Evolutionary conservation across 2,113 vertebrate species (phyloP), one percentile per base, ranked within the genome.

Genomic region (Neolamprologus brichardi): DNA sequence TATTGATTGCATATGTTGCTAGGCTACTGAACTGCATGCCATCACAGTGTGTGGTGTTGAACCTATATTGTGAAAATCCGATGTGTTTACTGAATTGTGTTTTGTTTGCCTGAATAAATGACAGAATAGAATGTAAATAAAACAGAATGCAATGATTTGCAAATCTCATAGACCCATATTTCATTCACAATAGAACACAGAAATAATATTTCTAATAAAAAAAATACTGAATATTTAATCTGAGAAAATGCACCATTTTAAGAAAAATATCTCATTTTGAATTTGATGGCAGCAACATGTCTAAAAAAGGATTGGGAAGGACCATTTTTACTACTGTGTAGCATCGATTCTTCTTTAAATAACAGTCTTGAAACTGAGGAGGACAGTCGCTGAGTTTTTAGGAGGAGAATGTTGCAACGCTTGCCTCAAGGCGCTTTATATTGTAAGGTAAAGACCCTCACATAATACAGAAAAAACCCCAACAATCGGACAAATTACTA

Each of bases 401-500:
- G 67, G 23, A 72, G 39, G 23, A 44, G 39, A 75, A 75, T 75
- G 14, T 25, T 72, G 37, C 67, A 25, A 10, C 1, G 0, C 12
- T 44, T 67, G 1, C 32, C 6, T 37, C 18, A 37, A 64, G 3
- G 18, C 6, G 2, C 60, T 64, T 64, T 37, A 64, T 64, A 37
- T 5, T 37, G 1, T 64, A 64, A 67, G 62, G 18, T 37, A 67
- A 67, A 37, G 11, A 67, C 18, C 0, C 3, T 37, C 0, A 7
- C 10, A 64, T 64, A 64, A 37, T 64, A 0, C 60, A 67, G 62
- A 20, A 37, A 1, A 1, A 67, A 20, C 4, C 0, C 17, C 62
- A 67, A 37, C 32, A 67, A 67, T 67, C 18, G 0, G 18, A 64
- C 10, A 12, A 37, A n/a, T 64, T 0, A 20, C 11, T 13, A 7